A percentile compares a stretch with the other conserved stretches of the same genome.
Conservation (phyloP, 2,888 invertebrate species). For the Acanthosepion lycidas region DNA sequence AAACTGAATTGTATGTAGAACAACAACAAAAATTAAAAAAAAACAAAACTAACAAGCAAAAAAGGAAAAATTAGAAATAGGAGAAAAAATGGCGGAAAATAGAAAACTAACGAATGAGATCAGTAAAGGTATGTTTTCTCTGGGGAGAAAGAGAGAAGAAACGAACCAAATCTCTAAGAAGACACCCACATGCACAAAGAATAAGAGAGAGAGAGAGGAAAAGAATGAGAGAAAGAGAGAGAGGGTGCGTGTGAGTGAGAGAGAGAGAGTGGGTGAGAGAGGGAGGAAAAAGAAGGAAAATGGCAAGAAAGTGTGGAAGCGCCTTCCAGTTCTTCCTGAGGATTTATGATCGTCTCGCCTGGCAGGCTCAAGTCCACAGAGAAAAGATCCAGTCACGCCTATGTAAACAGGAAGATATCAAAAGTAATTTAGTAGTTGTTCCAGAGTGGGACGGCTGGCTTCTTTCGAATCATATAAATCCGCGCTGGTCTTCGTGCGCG, state of each 20-base stretch:
- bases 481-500: not conserved
- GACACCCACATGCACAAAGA: not conserved
- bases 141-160: too few relatives aligned
- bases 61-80: too few relatives aligned
- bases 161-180: too few relatives aligned
- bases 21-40: too few relatives aligned
- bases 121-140: too few relatives aligned
- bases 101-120: too few relatives aligned
- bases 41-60: too few relatives aligned
- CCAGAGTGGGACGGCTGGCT: not conserved
- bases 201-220: not conserved
- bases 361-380: slow-evolving; percentile 43
- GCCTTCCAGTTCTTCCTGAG: slow-evolving; percentile 8
- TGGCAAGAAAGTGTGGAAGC: not conserved
- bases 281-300: not conserved
- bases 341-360: slow-evolving; percentile 46
- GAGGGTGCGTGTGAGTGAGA: too few relatives aligned
- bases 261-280: not conserved
- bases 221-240: not conserved
- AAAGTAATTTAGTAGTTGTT: slow-evolving; percentile 48
- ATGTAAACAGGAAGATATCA: slow-evolving; percentile 47
- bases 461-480: slow-evolving; percentile 46
- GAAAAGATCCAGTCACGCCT: slow-evolving; percentile 47
- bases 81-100: too few relatives aligned
- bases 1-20: too few relatives aligned